Conservation (phyloP, 2,797 vertebrate species). For the Varecia variegata region DNA sequence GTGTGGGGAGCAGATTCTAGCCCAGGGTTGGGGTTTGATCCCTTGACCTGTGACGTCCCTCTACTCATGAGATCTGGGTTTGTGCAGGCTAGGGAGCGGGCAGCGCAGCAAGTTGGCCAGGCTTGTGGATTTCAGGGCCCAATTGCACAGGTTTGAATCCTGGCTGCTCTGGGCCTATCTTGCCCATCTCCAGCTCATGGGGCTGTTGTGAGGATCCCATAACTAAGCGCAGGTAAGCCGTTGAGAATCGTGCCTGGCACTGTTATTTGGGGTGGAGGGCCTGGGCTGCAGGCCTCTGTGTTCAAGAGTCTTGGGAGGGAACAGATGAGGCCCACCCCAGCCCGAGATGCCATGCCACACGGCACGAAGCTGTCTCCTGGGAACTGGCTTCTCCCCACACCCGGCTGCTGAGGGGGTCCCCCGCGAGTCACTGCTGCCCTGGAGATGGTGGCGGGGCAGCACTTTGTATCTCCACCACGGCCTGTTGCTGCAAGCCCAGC, state of each 20-base stretch:
- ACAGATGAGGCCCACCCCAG: not conserved
- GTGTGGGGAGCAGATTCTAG: too few relatives aligned
- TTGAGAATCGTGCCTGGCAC: not conserved
- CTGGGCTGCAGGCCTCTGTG: not conserved
- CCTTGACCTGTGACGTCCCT: not conserved
- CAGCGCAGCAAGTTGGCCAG: not conserved
- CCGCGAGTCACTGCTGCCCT: conserved; percentile 24
- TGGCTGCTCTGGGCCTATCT: not conserved
- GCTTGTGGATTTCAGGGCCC: not conserved
- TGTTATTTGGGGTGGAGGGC: too few relatives aligned
- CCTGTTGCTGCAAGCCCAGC: conserved; percentile 76
- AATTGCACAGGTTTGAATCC: not conserved
- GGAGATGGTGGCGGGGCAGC: conserved; percentile 56
- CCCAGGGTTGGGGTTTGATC: not conserved
- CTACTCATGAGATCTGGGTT: not conserved
- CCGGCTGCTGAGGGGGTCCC: conserved; percentile 52
- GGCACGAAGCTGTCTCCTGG: not conserved
- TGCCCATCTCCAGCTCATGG: not conserved
- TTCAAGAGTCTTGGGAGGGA: not conserved
- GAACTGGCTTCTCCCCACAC: not conserved
- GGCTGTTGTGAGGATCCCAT: not conserved
- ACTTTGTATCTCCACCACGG: conserved; percentile 57
- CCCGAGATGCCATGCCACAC: not conserved
- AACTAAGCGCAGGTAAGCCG: not conserved
- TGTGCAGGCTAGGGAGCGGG: too few relatives aligned